phyloP scores from a whole-genome alignment of 1,140 invertebrate genomes.

The Drosophila micromelanica region DNA sequence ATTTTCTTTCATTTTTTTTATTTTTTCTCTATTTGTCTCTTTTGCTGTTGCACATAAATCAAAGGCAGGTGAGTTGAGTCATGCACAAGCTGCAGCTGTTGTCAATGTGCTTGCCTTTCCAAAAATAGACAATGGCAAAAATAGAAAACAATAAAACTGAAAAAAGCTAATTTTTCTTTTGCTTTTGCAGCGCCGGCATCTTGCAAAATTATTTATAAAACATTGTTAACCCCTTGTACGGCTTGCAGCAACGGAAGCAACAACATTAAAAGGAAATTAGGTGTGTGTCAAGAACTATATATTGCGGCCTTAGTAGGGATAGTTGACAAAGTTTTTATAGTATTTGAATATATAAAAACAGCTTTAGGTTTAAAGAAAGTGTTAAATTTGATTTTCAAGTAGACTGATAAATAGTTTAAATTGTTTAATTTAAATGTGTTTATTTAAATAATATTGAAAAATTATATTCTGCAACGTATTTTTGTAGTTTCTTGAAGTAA shows the following conservation, averaged over 20 bases:
- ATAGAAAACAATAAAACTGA: slow-evolving; percentile 9
- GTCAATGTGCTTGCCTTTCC: slow-evolving; percentile 20
- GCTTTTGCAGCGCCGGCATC: neutral
- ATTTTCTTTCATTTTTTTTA: too few species aligned
- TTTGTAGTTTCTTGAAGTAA: too few species aligned
- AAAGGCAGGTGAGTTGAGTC: slow-evolving; percentile 30
- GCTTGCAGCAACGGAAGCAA: neutral
- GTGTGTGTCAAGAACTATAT: neutral
- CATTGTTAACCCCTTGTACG: slow-evolving; percentile 24
- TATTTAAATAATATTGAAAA: too few species aligned
- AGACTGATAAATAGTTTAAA: too few species aligned
- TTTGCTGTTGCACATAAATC: slow-evolving; percentile 3
- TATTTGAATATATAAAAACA: too few species aligned
- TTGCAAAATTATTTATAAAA: slow-evolving; percentile 28
- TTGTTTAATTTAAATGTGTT: too few species aligned
- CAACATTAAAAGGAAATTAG: neutral
- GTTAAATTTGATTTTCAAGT: too few species aligned
- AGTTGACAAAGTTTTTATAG: too few species aligned
- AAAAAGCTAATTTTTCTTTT: slow-evolving; percentile 22
- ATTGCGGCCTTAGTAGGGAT: too few species aligned
- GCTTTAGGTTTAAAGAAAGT: too few species aligned
- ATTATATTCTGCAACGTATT: too few species aligned
- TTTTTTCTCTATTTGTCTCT: neutral
- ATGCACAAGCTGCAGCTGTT: slow-evolving; percentile 23
- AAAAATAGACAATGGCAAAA: slow-evolving; percentile 37